Evolutionary conservation across 2,888 invertebrate genomes (phyloP), one percentile per base, ranked within the genome.

Genomic region (Lissocephala sabroskyi): DNA sequence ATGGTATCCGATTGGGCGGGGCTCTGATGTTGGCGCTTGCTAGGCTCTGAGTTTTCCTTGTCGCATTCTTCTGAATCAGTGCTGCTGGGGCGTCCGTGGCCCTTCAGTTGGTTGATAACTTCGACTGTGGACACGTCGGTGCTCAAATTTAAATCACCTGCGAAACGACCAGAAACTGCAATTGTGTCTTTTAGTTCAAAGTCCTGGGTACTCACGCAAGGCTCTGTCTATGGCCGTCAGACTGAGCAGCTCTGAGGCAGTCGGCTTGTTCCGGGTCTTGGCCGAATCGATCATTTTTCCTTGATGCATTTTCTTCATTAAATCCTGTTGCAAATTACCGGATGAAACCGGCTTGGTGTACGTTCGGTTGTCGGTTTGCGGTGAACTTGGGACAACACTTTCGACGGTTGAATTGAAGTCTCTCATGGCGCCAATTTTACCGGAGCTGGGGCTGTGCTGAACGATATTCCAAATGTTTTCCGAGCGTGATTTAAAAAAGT

Each of bases 211-310:
- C 70, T 66, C 56, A 83, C 82, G 62, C 28, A 84, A 52, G 3
- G 81, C 81, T 16, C 75, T 71, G 49, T 80, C 80, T 11, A 84
- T 84, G 1, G 81, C 82, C 1, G 83, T 80, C 36, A 84, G 49
- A 32, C 82, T 83, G 6, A 84, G 53, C 5, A 81, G 36, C 41
- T 81, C 82, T 0, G 83, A 82, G 30, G 54, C 76, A 3, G 73
- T 64, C 35, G 35, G 41, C 9, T 39, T 55, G 11, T 44, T 13
- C 9, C 59, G 52, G 0, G 39, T 30, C 14, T 58, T 52, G 1
- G 68, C 23, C 0, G 67, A 62, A 16, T 68, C 66, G 2, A 74
- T 70, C 1, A 75, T 68, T 11, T 74, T 77, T 7, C 70, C 74
- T 17, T 78, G 73, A 0, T 76, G 65, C 52, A 52, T 59, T 17